These are phyloP conservation scores for Hypena proboscidalis DNA, from an alignment of 2,888 invertebrate species.

Conservation along the genomic window DNA sequence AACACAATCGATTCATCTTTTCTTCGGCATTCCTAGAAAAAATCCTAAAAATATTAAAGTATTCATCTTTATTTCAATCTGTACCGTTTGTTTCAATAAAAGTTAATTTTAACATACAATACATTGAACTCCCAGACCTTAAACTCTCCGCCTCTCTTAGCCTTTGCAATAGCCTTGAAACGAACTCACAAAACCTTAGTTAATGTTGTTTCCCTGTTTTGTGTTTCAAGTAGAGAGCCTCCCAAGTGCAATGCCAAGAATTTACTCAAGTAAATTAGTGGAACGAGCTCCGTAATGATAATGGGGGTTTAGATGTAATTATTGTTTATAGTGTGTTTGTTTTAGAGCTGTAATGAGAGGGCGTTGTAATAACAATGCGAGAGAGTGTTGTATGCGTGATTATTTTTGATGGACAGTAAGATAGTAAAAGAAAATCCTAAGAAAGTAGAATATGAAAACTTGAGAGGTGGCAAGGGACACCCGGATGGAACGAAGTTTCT, in stretches of 20 bases:
- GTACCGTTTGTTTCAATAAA: too few relatives aligned
- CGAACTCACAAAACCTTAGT: constrained; percentile 5
- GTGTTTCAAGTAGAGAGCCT: constrained; percentile 5
- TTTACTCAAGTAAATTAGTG: constrained; percentile 18
- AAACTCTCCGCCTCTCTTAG: not conserved
- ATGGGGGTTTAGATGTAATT: constrained; percentile 23
- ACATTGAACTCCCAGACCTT: too few relatives aligned
- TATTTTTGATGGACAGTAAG: not conserved
- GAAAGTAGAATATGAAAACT: too few relatives aligned
- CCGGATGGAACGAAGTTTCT: too few relatives aligned
- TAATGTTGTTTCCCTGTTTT: constrained; percentile 18
- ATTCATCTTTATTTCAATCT: too few relatives aligned
- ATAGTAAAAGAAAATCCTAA: not conserved
- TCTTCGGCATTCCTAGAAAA: too few relatives aligned
- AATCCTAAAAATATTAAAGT: too few relatives aligned
- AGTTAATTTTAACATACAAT: too few relatives aligned
- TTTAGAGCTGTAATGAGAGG: constrained; percentile 4
- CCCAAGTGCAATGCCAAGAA: constrained; percentile 27
- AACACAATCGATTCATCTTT: too few relatives aligned
- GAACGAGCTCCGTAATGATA: constrained; percentile 18
- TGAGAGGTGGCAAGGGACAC: too few relatives aligned
- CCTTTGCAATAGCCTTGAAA: not conserved
- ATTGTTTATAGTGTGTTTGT: constrained; percentile 17
- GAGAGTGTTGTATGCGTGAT: not conserved
- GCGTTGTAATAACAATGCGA: not conserved